Conservation (phyloP, 64 coral and sea anemone genomes). For the Pachyseris speciosa region DNA sequence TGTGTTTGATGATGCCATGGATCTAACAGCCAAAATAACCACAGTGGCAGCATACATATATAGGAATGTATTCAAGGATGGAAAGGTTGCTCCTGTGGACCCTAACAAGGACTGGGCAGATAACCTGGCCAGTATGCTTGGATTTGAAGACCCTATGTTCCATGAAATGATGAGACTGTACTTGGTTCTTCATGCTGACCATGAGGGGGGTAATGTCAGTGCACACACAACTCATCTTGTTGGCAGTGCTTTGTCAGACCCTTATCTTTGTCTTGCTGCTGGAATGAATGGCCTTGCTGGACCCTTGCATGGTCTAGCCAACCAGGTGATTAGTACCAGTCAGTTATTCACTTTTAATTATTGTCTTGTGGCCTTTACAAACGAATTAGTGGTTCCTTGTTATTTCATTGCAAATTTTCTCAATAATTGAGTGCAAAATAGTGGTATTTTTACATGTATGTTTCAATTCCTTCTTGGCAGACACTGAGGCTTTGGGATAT, state of each 20-base stretch:
- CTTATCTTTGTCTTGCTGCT: constrained; percentile 97
- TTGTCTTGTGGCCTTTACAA: too few species aligned
- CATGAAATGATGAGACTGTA: constrained; percentile 93
- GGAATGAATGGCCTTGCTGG: constrained; percentile 98
- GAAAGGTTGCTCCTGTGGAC: constrained; percentile 94
- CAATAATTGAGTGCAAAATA: too few species aligned
- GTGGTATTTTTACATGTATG: too few species aligned
- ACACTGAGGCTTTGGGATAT: too few species aligned
- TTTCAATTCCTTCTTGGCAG: too few species aligned
- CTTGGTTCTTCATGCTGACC: constrained; percentile 90
- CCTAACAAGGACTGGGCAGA: constrained; percentile 94
- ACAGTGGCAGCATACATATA: constrained; percentile 96
- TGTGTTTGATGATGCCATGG: constrained; percentile 97
- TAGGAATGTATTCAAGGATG: constrained; percentile 92
- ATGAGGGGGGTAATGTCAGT: constrained; percentile 98
- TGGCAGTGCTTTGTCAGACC: constrained; percentile 94
- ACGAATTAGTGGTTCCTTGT: too few species aligned
- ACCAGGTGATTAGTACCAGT: constrained; percentile 95
- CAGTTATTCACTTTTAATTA: too few species aligned
- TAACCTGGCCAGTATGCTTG: constrained; percentile 92
- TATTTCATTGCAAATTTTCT: too few species aligned
- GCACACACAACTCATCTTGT: constrained; percentile 90
- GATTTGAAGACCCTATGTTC: constrained; percentile 91
- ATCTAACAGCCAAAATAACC: constrained; percentile 94
- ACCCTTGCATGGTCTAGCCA: constrained; percentile 96